These are phyloP conservation scores for Fistularia tabacaria DNA, from an alignment of 2,797 vertebrate species.

Conservation along the genomic window DNA sequence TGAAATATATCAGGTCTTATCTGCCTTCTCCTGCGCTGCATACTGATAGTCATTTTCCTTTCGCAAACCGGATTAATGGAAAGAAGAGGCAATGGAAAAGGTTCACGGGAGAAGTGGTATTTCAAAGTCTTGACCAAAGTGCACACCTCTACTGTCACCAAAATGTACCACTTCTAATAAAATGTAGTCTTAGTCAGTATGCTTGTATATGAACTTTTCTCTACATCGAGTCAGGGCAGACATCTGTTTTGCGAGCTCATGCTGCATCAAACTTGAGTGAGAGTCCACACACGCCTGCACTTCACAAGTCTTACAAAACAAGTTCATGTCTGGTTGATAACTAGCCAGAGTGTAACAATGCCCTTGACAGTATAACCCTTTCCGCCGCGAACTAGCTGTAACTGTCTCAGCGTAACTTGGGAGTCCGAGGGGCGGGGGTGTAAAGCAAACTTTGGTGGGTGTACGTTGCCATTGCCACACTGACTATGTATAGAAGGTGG, in stretches of 20 bases:
- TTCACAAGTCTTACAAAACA: constrained; percentile 35
- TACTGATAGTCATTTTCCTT: no score
- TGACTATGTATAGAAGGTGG: constrained; percentile 31
- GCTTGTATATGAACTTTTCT: no score
- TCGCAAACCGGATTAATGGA: no score
- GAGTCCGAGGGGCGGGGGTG: not conserved
- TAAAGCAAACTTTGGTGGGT: constrained; percentile 19
- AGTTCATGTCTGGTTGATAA: constrained; percentile 57
- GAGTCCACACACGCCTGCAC: not conserved
- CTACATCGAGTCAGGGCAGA: no score
- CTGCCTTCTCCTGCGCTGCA: not conserved
- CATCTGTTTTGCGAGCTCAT: no score
- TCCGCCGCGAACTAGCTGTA: constrained; percentile 67
- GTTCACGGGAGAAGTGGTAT: no score
- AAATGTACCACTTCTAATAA: no score
- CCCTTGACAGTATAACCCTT: constrained; percentile 52
- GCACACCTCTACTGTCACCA: no score
- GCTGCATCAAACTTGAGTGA: constrained; percentile 28
- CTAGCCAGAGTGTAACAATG: constrained; percentile 42
- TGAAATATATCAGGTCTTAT: not conserved
- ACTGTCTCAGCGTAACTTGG: constrained; percentile 51
- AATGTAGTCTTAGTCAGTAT: no score
- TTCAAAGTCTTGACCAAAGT: no score
- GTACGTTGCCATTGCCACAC: constrained; percentile 21
- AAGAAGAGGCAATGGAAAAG: no score